phyloP scores from a whole-genome alignment of 2,888 invertebrate genomes.

The Agriopis aurantiaria region DNA sequence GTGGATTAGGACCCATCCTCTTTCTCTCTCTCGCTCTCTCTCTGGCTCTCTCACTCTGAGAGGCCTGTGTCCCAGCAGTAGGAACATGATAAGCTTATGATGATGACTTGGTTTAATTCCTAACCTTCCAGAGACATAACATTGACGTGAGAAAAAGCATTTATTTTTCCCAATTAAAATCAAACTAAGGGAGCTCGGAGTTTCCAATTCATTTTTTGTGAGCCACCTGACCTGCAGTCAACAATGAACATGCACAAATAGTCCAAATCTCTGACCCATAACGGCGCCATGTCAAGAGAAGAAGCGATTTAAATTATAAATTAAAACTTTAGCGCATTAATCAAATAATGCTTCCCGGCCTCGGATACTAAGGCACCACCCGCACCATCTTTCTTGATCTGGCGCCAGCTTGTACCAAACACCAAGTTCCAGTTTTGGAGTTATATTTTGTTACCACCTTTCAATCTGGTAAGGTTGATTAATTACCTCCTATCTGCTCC shows the following conservation, averaged over 20 bases:
- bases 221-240: conserved; percentile 38
- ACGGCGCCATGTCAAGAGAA: conserved; percentile 32
- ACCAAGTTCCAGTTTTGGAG: neutral
- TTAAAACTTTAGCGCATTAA: neutral
- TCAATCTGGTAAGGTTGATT: neutral
- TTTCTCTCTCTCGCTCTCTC: no score
- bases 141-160: neutral
- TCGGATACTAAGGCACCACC: neutral
- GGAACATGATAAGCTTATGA: no score
- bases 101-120: no score
- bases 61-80: no score
- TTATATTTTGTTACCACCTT: neutral
- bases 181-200: conserved; percentile 13
- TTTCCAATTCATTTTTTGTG: conserved; percentile 36
- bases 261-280: conserved; percentile 41
- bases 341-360: neutral
- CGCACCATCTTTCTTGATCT: neutral
- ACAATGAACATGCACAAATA: conserved; percentile 52
- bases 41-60: no score
- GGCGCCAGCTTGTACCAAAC: neutral
- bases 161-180: neutral
- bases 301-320: conserved; percentile 29
- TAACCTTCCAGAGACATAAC: neutral
- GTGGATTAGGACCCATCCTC: no score
- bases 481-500: no score